phyloP scores from a whole-genome alignment of 2,113 vertebrate genomes.

The Albula goreensis region DNA sequence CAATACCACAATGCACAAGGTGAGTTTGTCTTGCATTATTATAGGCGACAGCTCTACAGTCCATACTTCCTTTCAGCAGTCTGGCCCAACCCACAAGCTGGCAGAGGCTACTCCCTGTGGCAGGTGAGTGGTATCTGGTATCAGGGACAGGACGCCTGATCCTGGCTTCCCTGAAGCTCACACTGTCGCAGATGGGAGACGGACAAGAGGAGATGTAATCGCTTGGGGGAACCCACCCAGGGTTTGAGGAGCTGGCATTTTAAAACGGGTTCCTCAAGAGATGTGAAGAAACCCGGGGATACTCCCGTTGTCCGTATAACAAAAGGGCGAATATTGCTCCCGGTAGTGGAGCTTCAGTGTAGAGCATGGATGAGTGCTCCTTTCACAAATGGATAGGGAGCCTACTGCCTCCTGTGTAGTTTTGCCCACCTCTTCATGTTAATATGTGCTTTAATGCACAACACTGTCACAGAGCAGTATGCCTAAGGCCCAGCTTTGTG shows the following conservation, averaged over 20 bases:
- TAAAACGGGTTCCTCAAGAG: neutral
- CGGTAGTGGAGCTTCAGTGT: neutral
- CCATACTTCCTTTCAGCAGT: neutral
- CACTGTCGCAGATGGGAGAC: conserved; percentile 42
- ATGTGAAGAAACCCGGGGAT: neutral
- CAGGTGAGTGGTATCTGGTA: conserved; percentile 58
- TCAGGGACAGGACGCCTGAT: conserved; percentile 48
- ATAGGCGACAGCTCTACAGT: neutral
- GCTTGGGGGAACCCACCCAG: neutral
- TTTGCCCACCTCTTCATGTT: neutral
- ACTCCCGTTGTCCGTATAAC: neutral
- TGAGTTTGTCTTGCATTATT: no score
- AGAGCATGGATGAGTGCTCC: neutral
- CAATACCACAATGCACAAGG: no score
- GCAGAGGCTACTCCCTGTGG: conserved; percentile 4
- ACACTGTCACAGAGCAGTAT: neutral
- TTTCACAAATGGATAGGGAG: neutral
- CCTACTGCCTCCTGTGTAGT: neutral
- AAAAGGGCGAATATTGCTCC: no score
- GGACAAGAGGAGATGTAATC: conserved; percentile 14
- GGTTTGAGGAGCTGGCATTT: neutral
- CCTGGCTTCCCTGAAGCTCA: conserved; percentile 36
- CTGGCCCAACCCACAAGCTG: conserved; percentile 1
- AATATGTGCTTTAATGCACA: neutral
- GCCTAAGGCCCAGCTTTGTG: neutral